A percentile compares a stretch with the other conserved stretches of the same genome.
Evolutionary conservation across 2,797 vertebrate species (phyloP).

Genomic region (Poliocrania exsul): DNA sequence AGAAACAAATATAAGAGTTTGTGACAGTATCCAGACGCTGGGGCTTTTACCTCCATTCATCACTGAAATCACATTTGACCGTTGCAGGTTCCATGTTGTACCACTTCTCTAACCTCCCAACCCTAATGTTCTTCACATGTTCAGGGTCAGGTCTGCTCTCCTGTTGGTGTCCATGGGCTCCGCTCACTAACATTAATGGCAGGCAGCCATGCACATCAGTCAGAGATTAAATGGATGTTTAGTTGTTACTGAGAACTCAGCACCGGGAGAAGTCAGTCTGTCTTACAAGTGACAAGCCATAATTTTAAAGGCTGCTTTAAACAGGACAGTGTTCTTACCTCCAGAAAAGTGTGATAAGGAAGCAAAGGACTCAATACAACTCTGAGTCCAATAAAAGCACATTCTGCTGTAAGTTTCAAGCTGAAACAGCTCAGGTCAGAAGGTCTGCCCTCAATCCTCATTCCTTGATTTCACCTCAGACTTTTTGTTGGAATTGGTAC

Average conservation of each 20-base stretch:
- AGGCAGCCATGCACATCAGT: neutral
- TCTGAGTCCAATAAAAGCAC: neutral
- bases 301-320: neutral
- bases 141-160: neutral
- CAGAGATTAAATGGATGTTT: neutral
- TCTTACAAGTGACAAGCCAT: neutral
- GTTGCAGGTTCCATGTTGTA: neutral
- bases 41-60: neutral
- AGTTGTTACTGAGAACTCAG: neutral
- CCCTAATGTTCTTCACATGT: neutral
- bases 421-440: neutral
- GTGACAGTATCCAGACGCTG: neutral
- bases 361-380: neutral
- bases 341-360: neutral
- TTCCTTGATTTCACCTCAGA: neutral
- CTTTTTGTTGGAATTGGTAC: neutral
- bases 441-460: neutral
- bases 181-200: neutral
- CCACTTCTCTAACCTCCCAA: neutral
- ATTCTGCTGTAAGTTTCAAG: neutral
- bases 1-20: neutral
- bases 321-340: neutral
- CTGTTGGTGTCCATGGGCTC: neutral
- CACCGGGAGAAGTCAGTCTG: neutral
- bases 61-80: neutral